phyloP scores from a whole-genome alignment of 2,888 invertebrate species.

The Hirtodrosophila histrioides region DNA sequence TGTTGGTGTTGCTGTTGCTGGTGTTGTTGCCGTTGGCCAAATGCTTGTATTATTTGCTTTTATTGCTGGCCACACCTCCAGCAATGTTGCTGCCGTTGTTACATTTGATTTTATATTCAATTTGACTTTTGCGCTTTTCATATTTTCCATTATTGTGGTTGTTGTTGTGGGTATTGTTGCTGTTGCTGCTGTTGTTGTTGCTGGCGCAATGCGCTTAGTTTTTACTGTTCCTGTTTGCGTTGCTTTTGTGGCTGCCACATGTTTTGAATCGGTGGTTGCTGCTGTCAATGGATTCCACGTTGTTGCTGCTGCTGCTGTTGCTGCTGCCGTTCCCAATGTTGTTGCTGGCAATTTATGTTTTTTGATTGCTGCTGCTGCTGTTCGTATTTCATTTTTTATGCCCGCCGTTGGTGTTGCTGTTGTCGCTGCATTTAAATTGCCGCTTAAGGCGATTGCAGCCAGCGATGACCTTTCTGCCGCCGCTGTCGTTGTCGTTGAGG shows the following conservation, averaged over 20 bases:
- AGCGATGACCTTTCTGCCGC: constrained; percentile 1
- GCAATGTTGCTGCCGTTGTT: constrained; percentile 4
- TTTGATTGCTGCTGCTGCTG: constrained; percentile 2
- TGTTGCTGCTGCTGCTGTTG: not conserved
- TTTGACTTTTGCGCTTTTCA: constrained; percentile 7
- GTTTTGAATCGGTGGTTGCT: constrained; percentile 15
- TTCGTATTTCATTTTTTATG: constrained; percentile 10
- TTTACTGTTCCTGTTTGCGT: constrained; percentile 27
- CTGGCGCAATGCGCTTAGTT: constrained; percentile 33
- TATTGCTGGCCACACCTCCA: constrained; percentile 20
- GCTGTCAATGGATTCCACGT: constrained; percentile 15
- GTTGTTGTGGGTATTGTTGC: constrained; percentile 1
- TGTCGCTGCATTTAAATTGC: constrained; percentile 44
- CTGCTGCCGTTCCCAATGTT: constrained; percentile 1
- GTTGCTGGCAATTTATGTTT: constrained; percentile 1
- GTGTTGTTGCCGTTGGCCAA: constrained; percentile 4
- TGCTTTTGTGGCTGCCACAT: constrained; percentile 9
- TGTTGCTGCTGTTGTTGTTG: constrained; percentile 13
- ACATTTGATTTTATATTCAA: constrained; percentile 17
- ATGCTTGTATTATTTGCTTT: constrained; percentile 33
- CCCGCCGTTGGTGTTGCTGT: constrained; percentile 2
- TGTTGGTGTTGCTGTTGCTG: constrained; percentile 29
- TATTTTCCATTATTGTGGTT: constrained; percentile 1
- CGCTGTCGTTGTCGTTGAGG: not conserved
- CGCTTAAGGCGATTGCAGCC: constrained; percentile 7